Evolutionary conservation across 2,113 vertebrate genomes (phyloP).

Genomic region (Phoxinus phoxinus): DNA sequence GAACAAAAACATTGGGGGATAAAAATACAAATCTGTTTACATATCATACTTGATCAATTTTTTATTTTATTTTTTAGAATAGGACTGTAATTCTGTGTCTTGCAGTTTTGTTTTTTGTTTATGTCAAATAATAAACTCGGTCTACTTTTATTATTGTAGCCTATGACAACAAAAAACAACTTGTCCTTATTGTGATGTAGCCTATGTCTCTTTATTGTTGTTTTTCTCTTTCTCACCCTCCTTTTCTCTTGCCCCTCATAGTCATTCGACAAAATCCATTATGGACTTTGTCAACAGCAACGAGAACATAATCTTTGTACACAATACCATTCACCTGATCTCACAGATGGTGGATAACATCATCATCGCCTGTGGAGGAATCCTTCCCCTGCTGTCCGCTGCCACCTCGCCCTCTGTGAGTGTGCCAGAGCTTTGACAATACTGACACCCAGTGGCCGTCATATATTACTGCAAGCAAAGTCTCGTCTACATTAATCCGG

Average conservation of each 20-base stretch:
- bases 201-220: not conserved
- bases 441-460: constrained; percentile 69
- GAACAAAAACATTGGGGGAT: not conserved
- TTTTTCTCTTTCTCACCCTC: constrained; percentile 55
- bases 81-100: no score
- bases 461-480: constrained; percentile 15
- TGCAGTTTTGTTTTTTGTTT: not conserved
- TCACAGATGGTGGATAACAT: constrained; percentile 94
- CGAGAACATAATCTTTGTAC: constrained; percentile 93
- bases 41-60: no score
- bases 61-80: no score
- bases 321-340: constrained; percentile 92
- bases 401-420: constrained; percentile 97
- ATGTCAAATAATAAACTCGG: not conserved
- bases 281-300: constrained; percentile 95
- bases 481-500: not conserved
- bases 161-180: not conserved
- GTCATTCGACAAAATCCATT: constrained; percentile 89
- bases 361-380: constrained; percentile 91
- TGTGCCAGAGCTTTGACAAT: constrained; percentile 63
- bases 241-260: constrained; percentile 53
- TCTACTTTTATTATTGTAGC: not conserved
- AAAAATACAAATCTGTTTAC: not conserved
- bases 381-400: constrained; percentile 94
- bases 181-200: not conserved